These are phyloP conservation scores for Spialia ferax DNA, from an alignment of 2,888 invertebrate species.

Conservation along the genomic window DNA sequence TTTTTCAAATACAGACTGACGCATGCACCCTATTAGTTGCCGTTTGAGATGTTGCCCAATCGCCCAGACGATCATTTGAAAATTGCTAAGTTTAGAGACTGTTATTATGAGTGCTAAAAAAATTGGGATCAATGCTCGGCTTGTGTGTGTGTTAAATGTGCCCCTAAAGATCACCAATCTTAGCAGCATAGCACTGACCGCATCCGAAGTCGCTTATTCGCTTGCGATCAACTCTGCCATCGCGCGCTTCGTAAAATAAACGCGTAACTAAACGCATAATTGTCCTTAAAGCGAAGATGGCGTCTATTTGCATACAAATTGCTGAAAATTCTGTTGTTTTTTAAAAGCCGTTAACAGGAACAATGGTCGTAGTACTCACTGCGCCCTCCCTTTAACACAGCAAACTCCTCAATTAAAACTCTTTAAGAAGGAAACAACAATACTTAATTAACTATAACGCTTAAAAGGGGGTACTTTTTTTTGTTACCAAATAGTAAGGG, in stretches of 20 bases:
- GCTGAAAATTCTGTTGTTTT: constrained; percentile 49
- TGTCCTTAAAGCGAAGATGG: constrained; percentile 23
- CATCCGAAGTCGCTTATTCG: background rate
- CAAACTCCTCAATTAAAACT: constrained; percentile 74
- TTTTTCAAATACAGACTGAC: too few species aligned
- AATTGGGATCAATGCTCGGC: too few species aligned
- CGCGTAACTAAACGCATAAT: constrained; percentile 32
- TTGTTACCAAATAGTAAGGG: constrained; percentile 19
- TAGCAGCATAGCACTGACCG: too few species aligned
- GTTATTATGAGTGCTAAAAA: too few species aligned
- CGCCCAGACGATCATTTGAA: too few species aligned
- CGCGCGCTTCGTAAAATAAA: constrained; percentile 19
- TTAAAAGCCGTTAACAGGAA: constrained; percentile 27
- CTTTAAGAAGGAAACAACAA: constrained; percentile 71
- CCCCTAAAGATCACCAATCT: too few species aligned
- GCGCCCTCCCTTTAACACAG: constrained; percentile 52
- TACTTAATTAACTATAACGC: constrained; percentile 68
- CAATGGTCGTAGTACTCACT: constrained; percentile 24
- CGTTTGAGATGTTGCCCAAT: too few species aligned
- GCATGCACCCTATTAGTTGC: too few species aligned
- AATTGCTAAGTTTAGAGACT: too few species aligned
- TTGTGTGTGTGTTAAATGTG: too few species aligned
- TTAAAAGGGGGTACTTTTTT: constrained; percentile 26
- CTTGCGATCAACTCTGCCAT: background rate
- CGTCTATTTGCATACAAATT: constrained; percentile 40